Evolutionary conservation across 2,888 invertebrate genomes (phyloP).

Genomic region (Blastobasis adustella): DNA sequence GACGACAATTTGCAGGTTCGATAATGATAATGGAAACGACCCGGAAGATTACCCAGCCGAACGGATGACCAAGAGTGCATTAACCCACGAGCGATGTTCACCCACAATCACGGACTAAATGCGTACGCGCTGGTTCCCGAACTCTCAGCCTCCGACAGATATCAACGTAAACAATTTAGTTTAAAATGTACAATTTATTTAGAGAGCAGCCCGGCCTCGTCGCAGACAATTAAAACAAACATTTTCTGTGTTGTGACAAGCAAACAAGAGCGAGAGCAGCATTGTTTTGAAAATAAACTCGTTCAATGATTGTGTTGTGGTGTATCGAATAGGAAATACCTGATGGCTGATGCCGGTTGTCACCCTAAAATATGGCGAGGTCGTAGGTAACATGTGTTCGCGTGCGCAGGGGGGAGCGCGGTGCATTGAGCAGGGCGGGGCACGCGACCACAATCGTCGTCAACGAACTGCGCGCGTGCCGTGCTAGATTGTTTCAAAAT

Average conservation of each 20-base stretch:
- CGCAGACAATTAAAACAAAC: too few relatives aligned
- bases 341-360: conserved; percentile 13
- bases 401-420: conserved; percentile 22
- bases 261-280: too few relatives aligned
- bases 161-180: conserved; percentile 46
- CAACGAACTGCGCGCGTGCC: conserved; percentile 10
- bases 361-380: conserved; percentile 25
- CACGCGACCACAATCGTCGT: conserved; percentile 26
- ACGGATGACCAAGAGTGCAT: conserved; percentile 48
- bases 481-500: background rate
- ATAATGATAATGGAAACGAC: conserved; percentile 32
- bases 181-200: conserved; percentile 35
- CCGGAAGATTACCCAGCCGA: conserved; percentile 37
- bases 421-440: conserved; percentile 15
- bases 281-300: too few relatives aligned
- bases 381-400: conserved; percentile 27
- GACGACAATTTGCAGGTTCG: background rate
- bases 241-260: too few relatives aligned
- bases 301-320: conserved; percentile 2
- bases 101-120: conserved; percentile 28
- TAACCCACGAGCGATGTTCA: conserved; percentile 47
- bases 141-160: conserved; percentile 36
- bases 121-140: conserved; percentile 33
- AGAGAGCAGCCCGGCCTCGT: conserved; percentile 12
- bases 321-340: conserved; percentile 10